A percentile compares a stretch with the other conserved stretches of the same genome.
phyloP scores from a whole-genome alignment of 2,888 invertebrate species.

The Axea sp. region DNA sequence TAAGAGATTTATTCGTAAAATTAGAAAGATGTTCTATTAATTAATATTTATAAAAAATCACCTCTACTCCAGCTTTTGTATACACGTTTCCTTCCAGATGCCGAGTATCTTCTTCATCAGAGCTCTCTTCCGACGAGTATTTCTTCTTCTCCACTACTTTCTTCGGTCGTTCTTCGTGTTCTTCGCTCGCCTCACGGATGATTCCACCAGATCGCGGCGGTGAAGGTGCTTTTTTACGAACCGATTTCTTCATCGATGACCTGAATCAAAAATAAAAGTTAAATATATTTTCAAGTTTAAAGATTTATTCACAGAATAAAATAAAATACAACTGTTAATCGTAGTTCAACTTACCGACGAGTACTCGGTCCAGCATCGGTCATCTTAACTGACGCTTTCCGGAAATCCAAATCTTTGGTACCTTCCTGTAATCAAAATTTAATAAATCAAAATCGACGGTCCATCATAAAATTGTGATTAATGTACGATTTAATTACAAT shows the following conservation, averaged over 20 bases:
- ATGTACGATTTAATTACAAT: too few relatives aligned
- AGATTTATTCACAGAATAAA: too few relatives aligned
- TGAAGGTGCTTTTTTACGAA: conserved; percentile 73
- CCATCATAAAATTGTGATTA: too few relatives aligned
- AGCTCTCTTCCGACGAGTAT: conserved; percentile 83
- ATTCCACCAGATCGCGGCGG: conserved; percentile 76
- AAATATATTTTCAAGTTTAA: neutral
- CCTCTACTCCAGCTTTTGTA: conserved; percentile 88
- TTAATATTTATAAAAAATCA: too few relatives aligned
- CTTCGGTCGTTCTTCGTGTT: conserved; percentile 65
- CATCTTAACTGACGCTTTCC: conserved; percentile 18
- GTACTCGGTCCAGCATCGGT: conserved; percentile 28
- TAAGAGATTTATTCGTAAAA: too few relatives aligned
- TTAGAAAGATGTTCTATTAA: too few relatives aligned
- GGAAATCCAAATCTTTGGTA: conserved; percentile 9
- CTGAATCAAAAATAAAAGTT: conserved; percentile 54
- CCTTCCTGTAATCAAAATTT: conserved; percentile 23
- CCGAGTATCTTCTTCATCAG: conserved; percentile 85
- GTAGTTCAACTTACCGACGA: too few relatives aligned
- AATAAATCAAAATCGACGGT: too few relatives aligned
- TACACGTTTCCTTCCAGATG: conserved; percentile 90
- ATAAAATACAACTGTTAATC: too few relatives aligned
- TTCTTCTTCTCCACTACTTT: conserved; percentile 77
- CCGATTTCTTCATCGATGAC: conserved; percentile 75
- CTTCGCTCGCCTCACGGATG: conserved; percentile 72